These are phyloP conservation scores for Clepsis dumicolana DNA, from an alignment of 2,888 invertebrate species.

Conservation along the genomic window DNA sequence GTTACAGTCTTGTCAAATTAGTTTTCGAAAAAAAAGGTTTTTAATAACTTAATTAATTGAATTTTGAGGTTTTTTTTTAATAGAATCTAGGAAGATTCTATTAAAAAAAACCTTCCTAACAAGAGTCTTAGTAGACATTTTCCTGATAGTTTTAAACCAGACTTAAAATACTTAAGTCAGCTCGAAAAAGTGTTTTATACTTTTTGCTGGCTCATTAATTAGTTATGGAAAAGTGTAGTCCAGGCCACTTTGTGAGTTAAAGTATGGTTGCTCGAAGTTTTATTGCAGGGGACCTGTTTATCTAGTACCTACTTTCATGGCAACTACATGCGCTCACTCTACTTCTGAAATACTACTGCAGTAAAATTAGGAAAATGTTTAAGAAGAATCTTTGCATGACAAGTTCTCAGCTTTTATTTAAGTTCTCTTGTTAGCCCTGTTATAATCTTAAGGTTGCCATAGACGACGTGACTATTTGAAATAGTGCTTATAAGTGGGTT, in stretches of 20 bases:
- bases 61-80: not conserved
- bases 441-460: not conserved
- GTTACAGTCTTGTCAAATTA: not conserved
- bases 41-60: not conserved
- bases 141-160: not conserved
- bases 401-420: not conserved
- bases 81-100: too few relatives aligned
- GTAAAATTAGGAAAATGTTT: not conserved
- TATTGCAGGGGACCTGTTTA: not conserved
- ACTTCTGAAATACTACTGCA: too few relatives aligned
- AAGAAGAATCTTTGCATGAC: not conserved
- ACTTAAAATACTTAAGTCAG: conserved; percentile 3
- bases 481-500: too few relatives aligned
- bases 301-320: not conserved
- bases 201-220: conserved; percentile 10
- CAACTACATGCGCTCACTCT: not conserved
- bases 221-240: conserved; percentile 4
- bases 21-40: not conserved
- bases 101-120: not conserved
- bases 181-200: not conserved
- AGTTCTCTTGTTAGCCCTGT: not conserved
- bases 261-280: conserved; percentile 5
- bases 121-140: not conserved
- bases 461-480: not conserved
- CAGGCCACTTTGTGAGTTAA: conserved; percentile 1